A percentile compares a stretch with the other conserved stretches of the same genome.
phyloP scores from a whole-genome alignment of 1,140 invertebrate species.

The Caligus rogercresseyi region DNA sequence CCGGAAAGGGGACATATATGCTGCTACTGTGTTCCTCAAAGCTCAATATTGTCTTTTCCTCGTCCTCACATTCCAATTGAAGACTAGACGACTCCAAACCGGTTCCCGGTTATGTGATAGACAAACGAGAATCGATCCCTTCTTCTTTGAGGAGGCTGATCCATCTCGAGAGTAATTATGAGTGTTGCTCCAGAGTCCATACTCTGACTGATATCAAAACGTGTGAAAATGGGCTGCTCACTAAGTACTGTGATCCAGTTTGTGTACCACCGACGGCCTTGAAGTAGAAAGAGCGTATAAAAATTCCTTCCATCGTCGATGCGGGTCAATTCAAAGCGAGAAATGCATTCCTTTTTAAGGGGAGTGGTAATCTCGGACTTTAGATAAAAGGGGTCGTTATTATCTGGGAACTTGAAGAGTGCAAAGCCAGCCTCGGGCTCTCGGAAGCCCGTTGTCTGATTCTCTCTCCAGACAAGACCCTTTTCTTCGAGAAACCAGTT shows the following conservation, averaged over 20 bases:
- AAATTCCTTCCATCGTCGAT: slow-evolving; percentile 35
- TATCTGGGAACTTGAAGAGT: slow-evolving; percentile 7
- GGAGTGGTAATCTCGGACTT: no score
- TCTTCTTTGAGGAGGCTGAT: background rate
- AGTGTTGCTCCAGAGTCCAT: slow-evolving; percentile 39
- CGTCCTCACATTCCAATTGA: slow-evolving; percentile 26
- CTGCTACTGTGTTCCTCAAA: slow-evolving; percentile 26
- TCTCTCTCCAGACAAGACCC: slow-evolving; percentile 3
- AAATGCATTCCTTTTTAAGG: slow-evolving; percentile 27
- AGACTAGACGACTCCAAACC: slow-evolving; percentile 37
- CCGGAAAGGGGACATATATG: slow-evolving; percentile 53
- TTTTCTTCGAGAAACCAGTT: slow-evolving; percentile 17
- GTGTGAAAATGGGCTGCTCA: slow-evolving; percentile 30
- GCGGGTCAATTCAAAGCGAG: slow-evolving; percentile 33
- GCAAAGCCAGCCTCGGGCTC: slow-evolving; percentile 20
- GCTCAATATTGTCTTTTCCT: slow-evolving; percentile 34
- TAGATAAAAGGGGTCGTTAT: slow-evolving; percentile 17
- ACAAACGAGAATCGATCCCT: slow-evolving; percentile 2
- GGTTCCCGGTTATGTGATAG: slow-evolving; percentile 29
- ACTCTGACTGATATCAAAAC: slow-evolving; percentile 35
- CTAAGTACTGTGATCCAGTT: slow-evolving; percentile 34
- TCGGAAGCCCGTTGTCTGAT: slow-evolving; percentile 21
- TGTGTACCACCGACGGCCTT: slow-evolving; percentile 35
- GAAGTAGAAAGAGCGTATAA: slow-evolving; percentile 34
- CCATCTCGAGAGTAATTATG: slow-evolving; percentile 26